Evolutionary conservation across 2,797 vertebrate species (phyloP), one percentile per base, ranked within the genome.

Genomic region (Champsocephalus esox): DNA sequence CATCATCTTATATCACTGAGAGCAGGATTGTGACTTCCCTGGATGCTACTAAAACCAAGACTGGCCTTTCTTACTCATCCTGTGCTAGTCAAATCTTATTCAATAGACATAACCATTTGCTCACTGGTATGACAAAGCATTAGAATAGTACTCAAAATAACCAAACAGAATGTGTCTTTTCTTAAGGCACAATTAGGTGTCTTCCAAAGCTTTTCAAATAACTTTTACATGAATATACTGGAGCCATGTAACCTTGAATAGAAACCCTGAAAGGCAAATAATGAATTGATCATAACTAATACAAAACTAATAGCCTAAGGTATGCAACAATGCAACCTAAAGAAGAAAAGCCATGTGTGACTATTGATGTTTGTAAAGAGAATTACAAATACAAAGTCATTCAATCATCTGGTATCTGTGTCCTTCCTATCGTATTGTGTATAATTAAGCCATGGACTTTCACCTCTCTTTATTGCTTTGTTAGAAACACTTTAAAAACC

Each of bases 361-460:
- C 48, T 52, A 34, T 16, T 58, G 38, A 57, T 46, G 6, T 64
- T 58, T 49, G 5, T 66, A 3, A 9, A 17, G 24, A 58, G 13
- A 48, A 4, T 28, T 45, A 19, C 19, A 19, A 19, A 54, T 12
- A 32, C 24, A 1, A 63, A 61, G 46, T 34, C 6, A 58, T 62
- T 67, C 12, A 44, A 6, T 44, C 9, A 50, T 3, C 14, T 9
- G 9, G 12, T 12, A 48, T 43, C 3, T 55, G 55, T 76, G 48
- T 71, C 19, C 32, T 43, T 78, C 38, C 12, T 59, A 1, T 60
- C 3, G 1, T 17, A 28, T 9, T 14, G 4, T 38, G 32, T 1
- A 57, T 67, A 57, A 78, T 19, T 61, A 61, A 67, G 60, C 56
- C 59, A 63, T 76, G 72, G 69, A 58, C 65, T 5, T 56, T 56